Conservation (phyloP, 1,140 invertebrate genomes). For the Hesperophylax magnus region DNA sequence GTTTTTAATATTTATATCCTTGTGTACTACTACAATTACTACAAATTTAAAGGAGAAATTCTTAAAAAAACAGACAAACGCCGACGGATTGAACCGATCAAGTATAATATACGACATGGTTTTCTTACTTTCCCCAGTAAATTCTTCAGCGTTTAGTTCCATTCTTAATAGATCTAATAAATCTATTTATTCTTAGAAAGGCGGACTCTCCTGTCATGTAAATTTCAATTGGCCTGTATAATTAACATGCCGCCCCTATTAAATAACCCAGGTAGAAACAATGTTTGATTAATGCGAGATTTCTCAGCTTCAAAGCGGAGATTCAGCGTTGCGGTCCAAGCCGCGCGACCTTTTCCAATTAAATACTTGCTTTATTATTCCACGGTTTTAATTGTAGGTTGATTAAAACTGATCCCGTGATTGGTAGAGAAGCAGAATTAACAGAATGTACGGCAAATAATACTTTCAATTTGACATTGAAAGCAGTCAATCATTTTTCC, state of each 20-base stretch:
- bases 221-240: slow-evolving; percentile 3
- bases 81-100: too few relatives aligned
- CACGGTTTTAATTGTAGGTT: slow-evolving; percentile 25
- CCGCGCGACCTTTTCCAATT: slow-evolving; percentile 13
- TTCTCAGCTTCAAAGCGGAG: slow-evolving; percentile 18
- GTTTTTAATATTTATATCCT: too few relatives aligned
- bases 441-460: background rate
- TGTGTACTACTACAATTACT: too few relatives aligned
- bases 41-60: too few relatives aligned
- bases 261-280: background rate
- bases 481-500: slow-evolving; percentile 26
- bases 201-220: background rate
- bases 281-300: slow-evolving; percentile 12
- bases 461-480: slow-evolving; percentile 4
- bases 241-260: slow-evolving; percentile 2
- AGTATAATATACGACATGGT: too few relatives aligned
- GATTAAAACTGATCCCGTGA: slow-evolving; percentile 14
- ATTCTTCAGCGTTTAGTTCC: too few relatives aligned
- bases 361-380: background rate
- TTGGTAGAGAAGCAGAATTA: slow-evolving; percentile 11
- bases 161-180: too few relatives aligned
- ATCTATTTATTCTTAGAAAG: background rate
- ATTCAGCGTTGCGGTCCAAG: background rate
- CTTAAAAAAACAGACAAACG: too few relatives aligned
- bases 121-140: too few relatives aligned